phyloP scores from a whole-genome alignment of 2,888 invertebrate genomes.

The Laspeyria flexula region DNA sequence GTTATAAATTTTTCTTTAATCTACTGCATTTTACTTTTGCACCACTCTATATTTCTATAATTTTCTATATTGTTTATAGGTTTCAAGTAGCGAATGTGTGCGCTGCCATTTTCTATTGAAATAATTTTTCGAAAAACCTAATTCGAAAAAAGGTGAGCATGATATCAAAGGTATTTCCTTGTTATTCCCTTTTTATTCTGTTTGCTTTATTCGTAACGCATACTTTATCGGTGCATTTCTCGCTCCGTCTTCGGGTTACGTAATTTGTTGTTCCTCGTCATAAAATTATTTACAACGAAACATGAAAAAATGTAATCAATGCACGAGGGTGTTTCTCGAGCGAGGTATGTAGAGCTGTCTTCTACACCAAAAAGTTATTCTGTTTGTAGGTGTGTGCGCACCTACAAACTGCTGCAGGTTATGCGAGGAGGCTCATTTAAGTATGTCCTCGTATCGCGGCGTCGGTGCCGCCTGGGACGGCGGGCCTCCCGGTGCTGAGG shows the following conservation, averaged over 20 bases:
- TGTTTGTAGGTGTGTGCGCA: constrained; percentile 89
- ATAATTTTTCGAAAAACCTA: constrained; percentile 57
- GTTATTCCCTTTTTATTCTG: constrained; percentile 42
- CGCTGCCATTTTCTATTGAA: constrained; percentile 81
- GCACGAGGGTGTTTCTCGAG: constrained; percentile 67
- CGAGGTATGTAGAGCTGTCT: constrained; percentile 76
- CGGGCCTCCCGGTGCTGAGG: constrained; percentile 84
- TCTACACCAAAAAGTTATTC: constrained; percentile 89
- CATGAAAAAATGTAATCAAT: constrained; percentile 60
- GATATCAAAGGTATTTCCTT: constrained; percentile 61
- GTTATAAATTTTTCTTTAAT: too few species aligned
- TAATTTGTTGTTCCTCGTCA: constrained; percentile 81
- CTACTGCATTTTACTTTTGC: too few species aligned
- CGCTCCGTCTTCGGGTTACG: constrained; percentile 73
- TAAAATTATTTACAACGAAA: constrained; percentile 68
- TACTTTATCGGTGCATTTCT: constrained; percentile 55
- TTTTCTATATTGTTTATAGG: constrained; percentile 61
- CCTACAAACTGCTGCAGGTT: constrained; percentile 86
- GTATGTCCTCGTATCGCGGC: constrained; percentile 82
- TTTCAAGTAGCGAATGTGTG: constrained; percentile 68
- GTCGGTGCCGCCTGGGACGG: constrained; percentile 81
- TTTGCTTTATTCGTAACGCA: constrained; percentile 60
- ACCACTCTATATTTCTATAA: neutral
- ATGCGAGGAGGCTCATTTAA: constrained; percentile 78
- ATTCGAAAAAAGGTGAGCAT: constrained; percentile 78